Percentiles rank a stretch among this genome's conserved stretches.
These are phyloP conservation scores for Plutomurus gul DNA, from an alignment of 1,140 invertebrate genomes.

Conservation along the genomic window DNA sequence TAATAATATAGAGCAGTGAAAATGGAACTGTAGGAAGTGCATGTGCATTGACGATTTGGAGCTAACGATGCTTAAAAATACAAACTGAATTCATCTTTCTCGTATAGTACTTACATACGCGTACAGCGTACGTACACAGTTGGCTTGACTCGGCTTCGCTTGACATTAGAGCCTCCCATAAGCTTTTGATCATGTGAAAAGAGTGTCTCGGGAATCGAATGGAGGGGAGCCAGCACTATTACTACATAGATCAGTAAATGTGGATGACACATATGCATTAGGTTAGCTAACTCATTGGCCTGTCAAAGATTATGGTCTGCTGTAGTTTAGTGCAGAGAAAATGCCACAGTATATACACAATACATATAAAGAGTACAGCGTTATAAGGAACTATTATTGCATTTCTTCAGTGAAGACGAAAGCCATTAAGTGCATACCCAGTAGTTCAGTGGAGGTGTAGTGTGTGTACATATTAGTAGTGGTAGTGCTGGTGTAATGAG, in stretches of 20 bases:
- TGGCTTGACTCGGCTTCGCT: background rate
- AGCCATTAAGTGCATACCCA: background rate
- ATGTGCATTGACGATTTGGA: background rate
- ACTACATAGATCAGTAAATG: background rate
- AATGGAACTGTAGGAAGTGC: background rate
- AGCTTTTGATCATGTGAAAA: background rate
- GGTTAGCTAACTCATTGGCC: conserved; percentile 12
- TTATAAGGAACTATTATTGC: too few relatives aligned
- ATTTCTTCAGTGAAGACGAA: background rate
- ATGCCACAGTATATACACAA: background rate
- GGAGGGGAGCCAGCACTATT: background rate
- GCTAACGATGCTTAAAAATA: background rate
- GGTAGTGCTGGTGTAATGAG: too few relatives aligned
- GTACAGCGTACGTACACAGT: too few relatives aligned
- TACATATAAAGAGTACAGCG: too few relatives aligned
- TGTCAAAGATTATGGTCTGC: conserved; percentile 6
- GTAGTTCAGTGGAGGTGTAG: background rate
- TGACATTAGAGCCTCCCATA: conserved; percentile 16
- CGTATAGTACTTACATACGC: background rate
- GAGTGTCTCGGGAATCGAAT: background rate
- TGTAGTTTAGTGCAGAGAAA: too few relatives aligned
- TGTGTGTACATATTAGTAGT: background rate
- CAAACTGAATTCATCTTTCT: background rate
- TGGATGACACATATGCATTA: conserved; percentile 13
- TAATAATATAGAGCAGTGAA: too few relatives aligned